Evolutionary conservation across 1,140 invertebrate genomes (phyloP), one percentile per base, ranked within the genome.

Genomic region (Scaptodrosophila lebanonensis): DNA sequence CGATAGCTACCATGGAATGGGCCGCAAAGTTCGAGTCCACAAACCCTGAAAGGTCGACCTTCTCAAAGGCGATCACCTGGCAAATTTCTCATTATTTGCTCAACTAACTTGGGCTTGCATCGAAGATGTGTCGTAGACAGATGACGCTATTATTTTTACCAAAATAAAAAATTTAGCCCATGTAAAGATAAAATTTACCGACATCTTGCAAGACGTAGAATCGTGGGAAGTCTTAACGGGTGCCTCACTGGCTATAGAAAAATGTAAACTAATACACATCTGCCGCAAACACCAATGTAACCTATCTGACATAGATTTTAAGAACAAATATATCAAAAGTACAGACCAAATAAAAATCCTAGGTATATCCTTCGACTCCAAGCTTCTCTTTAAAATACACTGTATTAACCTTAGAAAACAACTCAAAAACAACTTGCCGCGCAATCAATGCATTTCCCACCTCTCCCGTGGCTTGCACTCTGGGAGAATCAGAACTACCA

Each of bases 101-200:
- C n/a, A n/a, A n/a, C n/a, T n/a, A n/a, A n/a, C n/a, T n/a, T n/a
- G n/a, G n/a, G n/a, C n/a, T n/a, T n/a, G n/a, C n/a, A n/a, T n/a
- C n/a, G n/a, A n/a, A n/a, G n/a, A n/a, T n/a, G n/a, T n/a, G n/a
- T n/a, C n/a, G n/a, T 60, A 52, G 35, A 43, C 53, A 20, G 53
- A 57, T 13, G 33, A 60, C 29, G 42, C 36, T 13, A 40, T 52
- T n/a, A 45, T 60, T 25, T 60, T 20, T 40, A 44, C 40, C 1
- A 52, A 60, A 44, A 44, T 15, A 12, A 60, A 56, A 43, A 36
- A 44, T n/a, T n/a, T n/a, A n/a, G n/a, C n/a, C n/a, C n/a, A n/a
- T 17, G 20, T 39, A 39, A 39, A 39, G n/a, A 16, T 25, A 6
- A 38, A 8, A 50, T 29, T 50, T 3, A 22, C 18, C 11, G 18